These are phyloP conservation scores for Mus minutoides DNA, from an alignment of 2,797 vertebrate species.

Conservation along the genomic window DNA sequence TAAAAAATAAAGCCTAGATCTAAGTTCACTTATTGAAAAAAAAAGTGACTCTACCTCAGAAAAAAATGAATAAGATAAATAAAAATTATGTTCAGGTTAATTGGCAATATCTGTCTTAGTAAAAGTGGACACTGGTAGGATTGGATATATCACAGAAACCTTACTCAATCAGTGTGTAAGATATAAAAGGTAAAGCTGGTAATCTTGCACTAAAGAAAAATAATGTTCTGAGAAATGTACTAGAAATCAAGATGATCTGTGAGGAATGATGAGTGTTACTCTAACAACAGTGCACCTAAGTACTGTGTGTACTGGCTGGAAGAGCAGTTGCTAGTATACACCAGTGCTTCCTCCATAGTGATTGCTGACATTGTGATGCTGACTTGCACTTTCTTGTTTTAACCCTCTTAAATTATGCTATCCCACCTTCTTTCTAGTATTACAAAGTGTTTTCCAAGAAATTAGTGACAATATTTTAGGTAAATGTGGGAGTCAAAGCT, in stretches of 20 bases:
- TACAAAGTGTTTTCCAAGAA: not conserved
- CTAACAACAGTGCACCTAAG: not conserved
- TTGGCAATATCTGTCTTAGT: not conserved
- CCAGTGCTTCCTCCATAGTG: not conserved
- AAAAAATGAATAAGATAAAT: not conserved
- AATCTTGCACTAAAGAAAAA: not conserved
- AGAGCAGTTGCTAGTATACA: not conserved
- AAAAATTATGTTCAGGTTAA: not conserved
- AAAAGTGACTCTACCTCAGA: not conserved
- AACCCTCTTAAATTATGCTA: not conserved
- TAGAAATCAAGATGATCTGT: not conserved
- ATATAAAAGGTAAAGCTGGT: not conserved
- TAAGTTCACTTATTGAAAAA: not conserved
- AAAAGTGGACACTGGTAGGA: not conserved
- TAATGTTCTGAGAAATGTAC: not conserved
- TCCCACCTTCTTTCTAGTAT: not conserved
- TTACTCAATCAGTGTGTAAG: not conserved
- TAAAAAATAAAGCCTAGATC: not conserved
- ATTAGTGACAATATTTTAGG: not conserved
- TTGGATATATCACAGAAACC: not conserved
- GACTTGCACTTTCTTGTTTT: not conserved
- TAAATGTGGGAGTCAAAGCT: not conserved
- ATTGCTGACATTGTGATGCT: not conserved
- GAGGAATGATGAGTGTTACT: not conserved
- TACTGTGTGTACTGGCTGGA: not conserved